Conservation (phyloP, 1,140 invertebrate species). For the Ruditapes philippinarum region DNA sequence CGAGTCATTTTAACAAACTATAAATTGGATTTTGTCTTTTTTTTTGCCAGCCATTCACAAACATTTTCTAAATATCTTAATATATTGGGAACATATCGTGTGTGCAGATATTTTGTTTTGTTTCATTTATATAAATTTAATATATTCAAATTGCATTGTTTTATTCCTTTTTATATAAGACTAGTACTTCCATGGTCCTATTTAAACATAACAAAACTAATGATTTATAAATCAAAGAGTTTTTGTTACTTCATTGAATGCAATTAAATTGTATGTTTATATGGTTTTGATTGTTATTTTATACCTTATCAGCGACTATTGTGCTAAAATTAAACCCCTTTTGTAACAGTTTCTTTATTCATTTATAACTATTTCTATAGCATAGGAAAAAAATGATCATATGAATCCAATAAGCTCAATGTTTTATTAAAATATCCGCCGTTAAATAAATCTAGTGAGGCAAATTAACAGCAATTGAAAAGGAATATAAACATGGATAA, state of each 20-base stretch:
- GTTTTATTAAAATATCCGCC: conserved; percentile 34
- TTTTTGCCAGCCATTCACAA: too few relatives aligned
- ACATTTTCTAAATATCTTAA: too few relatives aligned
- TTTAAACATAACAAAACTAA: conserved; percentile 33
- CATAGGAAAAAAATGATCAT: neutral
- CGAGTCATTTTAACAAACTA: too few relatives aligned
- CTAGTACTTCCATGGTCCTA: conserved; percentile 9
- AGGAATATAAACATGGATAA: neutral
- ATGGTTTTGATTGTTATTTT: conserved; percentile 45
- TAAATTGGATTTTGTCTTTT: too few relatives aligned
- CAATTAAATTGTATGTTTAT: conserved; percentile 63
- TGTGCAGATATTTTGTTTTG: neutral
- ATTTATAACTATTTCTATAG: conserved; percentile 51
- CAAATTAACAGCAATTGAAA: neutral
- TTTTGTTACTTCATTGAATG: conserved; percentile 55
- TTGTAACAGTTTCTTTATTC: conserved; percentile 49
- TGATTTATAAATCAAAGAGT: neutral
- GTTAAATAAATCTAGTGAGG: neutral
- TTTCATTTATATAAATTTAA: neutral
- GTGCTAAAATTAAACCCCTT: conserved; percentile 15
- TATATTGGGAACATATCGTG: too few relatives aligned
- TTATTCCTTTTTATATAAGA: conserved; percentile 21
- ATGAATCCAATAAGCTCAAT: conserved; percentile 1
- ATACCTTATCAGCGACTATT: conserved; percentile 39
- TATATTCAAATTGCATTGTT: conserved; percentile 16